A percentile compares a stretch with the other conserved stretches of the same genome.
Evolutionary conservation across 2,797 vertebrate genomes (phyloP).

Genomic region (Clarias laeviceps): DNA sequence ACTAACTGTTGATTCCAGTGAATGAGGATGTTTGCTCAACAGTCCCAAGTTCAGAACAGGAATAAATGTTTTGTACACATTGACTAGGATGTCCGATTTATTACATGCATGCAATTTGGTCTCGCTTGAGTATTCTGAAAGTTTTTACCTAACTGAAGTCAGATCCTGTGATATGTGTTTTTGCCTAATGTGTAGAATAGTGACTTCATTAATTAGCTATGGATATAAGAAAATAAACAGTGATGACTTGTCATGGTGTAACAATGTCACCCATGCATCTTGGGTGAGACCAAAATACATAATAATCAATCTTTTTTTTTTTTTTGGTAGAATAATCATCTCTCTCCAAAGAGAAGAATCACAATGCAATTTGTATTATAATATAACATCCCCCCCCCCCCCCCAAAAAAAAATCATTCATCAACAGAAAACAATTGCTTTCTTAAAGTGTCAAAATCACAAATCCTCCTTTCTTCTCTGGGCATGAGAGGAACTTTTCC

Average conservation of each 20-base stretch:
- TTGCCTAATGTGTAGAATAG: not conserved
- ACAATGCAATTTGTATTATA: not conserved
- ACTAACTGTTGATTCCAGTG: conserved; percentile 53
- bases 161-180: not conserved
- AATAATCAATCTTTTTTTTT: not conserved
- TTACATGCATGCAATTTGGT: not conserved
- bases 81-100: not conserved
- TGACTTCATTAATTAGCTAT: not conserved
- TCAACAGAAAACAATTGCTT: conserved; percentile 47
- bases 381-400: conserved; percentile 2
- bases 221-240: not conserved
- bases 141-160: not conserved
- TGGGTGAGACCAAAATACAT: not conserved
- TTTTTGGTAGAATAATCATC: not conserved
- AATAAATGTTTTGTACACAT: not conserved
- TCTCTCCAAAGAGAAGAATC: not conserved
- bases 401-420: conserved; percentile 22
- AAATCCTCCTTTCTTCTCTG: conserved; percentile 67
- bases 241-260: not conserved
- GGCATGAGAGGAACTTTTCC: conserved; percentile 61
- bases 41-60: conserved; percentile 26
- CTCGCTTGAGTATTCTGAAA: not conserved
- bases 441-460: conserved; percentile 22
- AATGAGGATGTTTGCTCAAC: conserved; percentile 52
- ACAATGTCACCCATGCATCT: not conserved